Evolutionary conservation across 2,797 vertebrate species (phyloP).

Genomic region (Neosilurus hyrtlii): DNA sequence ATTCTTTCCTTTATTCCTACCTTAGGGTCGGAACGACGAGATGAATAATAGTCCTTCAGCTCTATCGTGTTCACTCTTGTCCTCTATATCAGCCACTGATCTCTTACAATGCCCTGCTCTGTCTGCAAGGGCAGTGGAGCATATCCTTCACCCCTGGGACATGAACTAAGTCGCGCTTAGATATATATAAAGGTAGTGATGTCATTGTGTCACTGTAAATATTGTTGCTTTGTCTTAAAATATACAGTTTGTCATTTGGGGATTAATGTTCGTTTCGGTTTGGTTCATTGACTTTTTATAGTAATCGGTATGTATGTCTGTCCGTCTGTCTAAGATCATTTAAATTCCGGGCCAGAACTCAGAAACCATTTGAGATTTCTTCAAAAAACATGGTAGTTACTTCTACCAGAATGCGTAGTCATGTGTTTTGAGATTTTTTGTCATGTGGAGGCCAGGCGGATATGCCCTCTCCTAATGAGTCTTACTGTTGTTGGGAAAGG

Average conservation of each 20-base stretch:
- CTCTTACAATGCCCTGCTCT: constrained; percentile 38
- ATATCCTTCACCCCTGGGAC: constrained; percentile 66
- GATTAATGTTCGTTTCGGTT: neutral
- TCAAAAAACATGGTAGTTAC: too few relatives aligned
- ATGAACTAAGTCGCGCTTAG: constrained; percentile 55
- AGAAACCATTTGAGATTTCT: too few relatives aligned
- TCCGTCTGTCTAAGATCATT: too few relatives aligned
- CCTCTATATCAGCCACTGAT: constrained; percentile 15
- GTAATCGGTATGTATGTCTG: too few relatives aligned
- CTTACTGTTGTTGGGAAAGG: neutral
- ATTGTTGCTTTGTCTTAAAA: neutral
- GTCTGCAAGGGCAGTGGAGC: constrained; percentile 66
- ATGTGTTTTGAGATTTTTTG: too few relatives aligned
- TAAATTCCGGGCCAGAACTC: too few relatives aligned
- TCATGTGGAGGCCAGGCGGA: too few relatives aligned
- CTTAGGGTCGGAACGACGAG: constrained; percentile 58
- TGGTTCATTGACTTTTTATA: too few relatives aligned
- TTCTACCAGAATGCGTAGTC: too few relatives aligned
- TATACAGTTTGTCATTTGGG: neutral
- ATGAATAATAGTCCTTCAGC: constrained; percentile 50
- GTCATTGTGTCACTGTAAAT: neutral
- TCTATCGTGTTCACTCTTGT: constrained; percentile 55
- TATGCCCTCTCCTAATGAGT: too few relatives aligned
- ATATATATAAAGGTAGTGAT: constrained; percentile 17
- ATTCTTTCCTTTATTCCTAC: constrained; percentile 22